Conservation (phyloP, 1,140 invertebrate species). For the Condylostylus longicornis region DNA sequence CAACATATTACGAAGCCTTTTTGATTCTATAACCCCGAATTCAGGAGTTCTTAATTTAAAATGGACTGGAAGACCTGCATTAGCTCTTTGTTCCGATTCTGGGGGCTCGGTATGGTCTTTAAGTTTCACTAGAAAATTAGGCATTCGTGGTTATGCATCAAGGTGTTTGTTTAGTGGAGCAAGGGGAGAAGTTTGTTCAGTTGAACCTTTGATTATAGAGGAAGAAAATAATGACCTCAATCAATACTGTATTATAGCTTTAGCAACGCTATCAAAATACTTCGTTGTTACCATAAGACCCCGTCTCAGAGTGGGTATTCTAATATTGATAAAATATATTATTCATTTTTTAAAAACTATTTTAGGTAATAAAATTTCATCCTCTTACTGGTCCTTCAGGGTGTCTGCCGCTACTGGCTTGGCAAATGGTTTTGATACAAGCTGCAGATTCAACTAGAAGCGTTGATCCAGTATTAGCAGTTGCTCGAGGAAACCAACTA, state of each 20-base stretch:
- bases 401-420: slow-evolving; percentile 73
- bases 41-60: slow-evolving; percentile 77
- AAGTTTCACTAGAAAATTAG: slow-evolving; percentile 76
- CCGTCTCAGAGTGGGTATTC: slow-evolving; percentile 44
- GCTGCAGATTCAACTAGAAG: slow-evolving; percentile 54
- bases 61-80: slow-evolving; percentile 42
- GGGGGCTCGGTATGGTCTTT: slow-evolving; percentile 96
- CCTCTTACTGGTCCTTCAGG: slow-evolving; percentile 42
- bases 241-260: slow-evolving; percentile 66
- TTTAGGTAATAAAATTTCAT: slow-evolving; percentile 33
- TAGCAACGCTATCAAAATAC: slow-evolving; percentile 86
- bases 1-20: slow-evolving; percentile 62
- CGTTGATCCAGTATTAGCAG: slow-evolving; percentile 72
- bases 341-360: too few relatives aligned
- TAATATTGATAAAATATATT: too few relatives aligned
- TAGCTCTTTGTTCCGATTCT: slow-evolving; percentile 81
- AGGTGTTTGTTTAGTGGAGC: slow-evolving; percentile 86
- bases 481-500: slow-evolving; percentile 61
- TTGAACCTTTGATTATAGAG: slow-evolving; percentile 66
- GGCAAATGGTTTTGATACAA: slow-evolving; percentile 82
- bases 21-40: slow-evolving; percentile 72
- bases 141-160: slow-evolving; percentile 73
- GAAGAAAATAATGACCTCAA: slow-evolving; percentile 53
- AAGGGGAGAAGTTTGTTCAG: slow-evolving; percentile 77
- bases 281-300: slow-evolving; percentile 75